phyloP scores from a whole-genome alignment of 23 tunicate species.

The Trididemnum clinides region DNA sequence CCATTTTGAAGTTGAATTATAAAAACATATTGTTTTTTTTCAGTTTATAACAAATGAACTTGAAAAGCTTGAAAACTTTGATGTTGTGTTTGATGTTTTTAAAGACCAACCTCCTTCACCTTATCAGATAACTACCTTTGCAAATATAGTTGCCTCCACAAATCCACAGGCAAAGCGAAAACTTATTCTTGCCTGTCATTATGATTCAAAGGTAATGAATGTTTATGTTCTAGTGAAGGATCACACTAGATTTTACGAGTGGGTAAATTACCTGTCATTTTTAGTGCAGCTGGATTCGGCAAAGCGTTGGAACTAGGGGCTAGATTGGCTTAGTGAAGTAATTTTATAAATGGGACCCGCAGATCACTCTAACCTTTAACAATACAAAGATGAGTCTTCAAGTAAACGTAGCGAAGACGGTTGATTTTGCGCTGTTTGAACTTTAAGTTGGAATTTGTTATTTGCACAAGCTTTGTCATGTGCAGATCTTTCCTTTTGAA shows the following conservation, averaged over 20 bases:
- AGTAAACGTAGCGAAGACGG: no score
- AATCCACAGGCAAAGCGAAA: slow-evolving; percentile 71
- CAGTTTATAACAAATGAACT: slow-evolving; percentile 14
- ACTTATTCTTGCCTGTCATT: slow-evolving; percentile 93
- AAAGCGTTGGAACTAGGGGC: no score
- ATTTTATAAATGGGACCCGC: no score
- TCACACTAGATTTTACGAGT: no score
- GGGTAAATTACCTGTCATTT: no score
- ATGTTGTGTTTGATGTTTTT: slow-evolving; percentile 53
- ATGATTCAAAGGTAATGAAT: slow-evolving; percentile 97
- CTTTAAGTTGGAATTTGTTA: not conserved
- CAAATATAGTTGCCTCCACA: slow-evolving; percentile 70
- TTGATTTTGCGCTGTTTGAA: no score
- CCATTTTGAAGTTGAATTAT: not conserved
- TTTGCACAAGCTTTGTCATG: not conserved
- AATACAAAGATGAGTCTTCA: no score
- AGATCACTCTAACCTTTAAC: no score
- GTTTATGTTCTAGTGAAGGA: no score
- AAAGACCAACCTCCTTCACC: slow-evolving; percentile 59
- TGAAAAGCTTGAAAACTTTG: slow-evolving; percentile 38
- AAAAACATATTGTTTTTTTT: not conserved
- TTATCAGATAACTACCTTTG: slow-evolving; percentile 21
- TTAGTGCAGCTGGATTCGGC: no score
- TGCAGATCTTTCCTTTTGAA: not conserved
- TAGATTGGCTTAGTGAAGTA: no score